Evolutionary conservation across 2,888 invertebrate species (phyloP).

Genomic region (Leptogaster cylindrica): DNA sequence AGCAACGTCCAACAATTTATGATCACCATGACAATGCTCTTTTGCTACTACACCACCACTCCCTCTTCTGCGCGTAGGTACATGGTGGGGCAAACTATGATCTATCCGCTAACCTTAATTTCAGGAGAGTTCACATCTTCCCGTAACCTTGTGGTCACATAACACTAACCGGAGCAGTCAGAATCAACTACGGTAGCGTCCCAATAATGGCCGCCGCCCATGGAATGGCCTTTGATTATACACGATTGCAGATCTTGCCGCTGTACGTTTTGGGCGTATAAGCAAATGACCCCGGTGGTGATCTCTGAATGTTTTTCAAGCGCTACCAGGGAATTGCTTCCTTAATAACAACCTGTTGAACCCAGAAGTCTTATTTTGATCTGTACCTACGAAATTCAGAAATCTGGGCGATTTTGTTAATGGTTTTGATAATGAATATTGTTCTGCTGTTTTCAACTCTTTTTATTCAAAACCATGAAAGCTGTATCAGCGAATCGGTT

Average conservation of each 20-base stretch:
- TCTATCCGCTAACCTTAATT: constrained; percentile 9
- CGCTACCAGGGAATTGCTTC: too few relatives aligned
- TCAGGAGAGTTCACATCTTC: neutral
- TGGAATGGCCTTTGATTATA: constrained; percentile 26
- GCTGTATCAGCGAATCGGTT: too few relatives aligned
- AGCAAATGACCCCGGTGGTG: too few relatives aligned
- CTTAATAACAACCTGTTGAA: too few relatives aligned
- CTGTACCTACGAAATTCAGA: too few relatives aligned
- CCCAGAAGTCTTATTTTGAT: too few relatives aligned
- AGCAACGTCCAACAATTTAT: constrained; percentile 30
- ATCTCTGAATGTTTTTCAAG: too few relatives aligned
- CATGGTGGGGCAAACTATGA: neutral
- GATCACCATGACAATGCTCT: constrained; percentile 36
- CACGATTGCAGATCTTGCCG: constrained; percentile 14
- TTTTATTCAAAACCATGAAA: too few relatives aligned
- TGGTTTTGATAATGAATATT: too few relatives aligned
- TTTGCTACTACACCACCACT: constrained; percentile 2
- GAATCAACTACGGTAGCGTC: neutral
- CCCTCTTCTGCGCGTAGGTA: neutral
- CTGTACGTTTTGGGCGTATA: neutral
- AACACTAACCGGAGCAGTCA: constrained; percentile 6
- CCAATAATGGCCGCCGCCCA: constrained; percentile 25
- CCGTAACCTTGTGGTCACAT: neutral
- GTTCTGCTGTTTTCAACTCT: too few relatives aligned
- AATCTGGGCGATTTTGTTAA: too few relatives aligned